Evolutionary conservation across 2,888 invertebrate genomes (phyloP).

Genomic region (Poecilobothrus nobilitatus): DNA sequence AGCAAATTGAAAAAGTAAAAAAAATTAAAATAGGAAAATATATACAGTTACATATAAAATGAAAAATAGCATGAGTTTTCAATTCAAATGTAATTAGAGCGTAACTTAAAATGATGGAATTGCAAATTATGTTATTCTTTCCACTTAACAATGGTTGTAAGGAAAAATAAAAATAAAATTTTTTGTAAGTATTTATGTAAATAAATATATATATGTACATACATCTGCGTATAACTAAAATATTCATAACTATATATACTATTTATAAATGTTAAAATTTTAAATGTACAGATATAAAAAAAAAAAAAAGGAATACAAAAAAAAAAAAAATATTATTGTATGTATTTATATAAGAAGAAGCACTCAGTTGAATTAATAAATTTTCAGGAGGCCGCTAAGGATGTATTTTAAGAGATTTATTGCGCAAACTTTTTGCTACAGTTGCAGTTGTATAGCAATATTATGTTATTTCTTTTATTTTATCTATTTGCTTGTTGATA

Average conservation of each 20-base stretch:
- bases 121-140: constrained; percentile 6
- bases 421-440: neutral
- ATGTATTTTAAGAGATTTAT: neutral
- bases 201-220: no score
- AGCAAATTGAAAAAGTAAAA: neutral
- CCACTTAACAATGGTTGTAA: neutral
- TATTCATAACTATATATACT: no score
- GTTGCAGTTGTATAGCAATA: no score
- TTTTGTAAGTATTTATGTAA: no score
- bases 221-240: no score
- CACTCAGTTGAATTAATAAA: constrained; percentile 2
- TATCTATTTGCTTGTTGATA: neutral
- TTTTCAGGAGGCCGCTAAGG: constrained; percentile 2
- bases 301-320: neutral
- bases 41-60: neutral
- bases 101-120: constrained; percentile 3
- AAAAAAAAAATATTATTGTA: neutral
- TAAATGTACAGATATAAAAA: no score
- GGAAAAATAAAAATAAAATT: no score
- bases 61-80: neutral
- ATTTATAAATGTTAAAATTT: no score
- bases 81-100: constrained; percentile 6
- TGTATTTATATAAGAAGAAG: neutral
- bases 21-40: neutral
- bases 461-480: neutral